Evolutionary conservation across 2,888 invertebrate species (phyloP).

Genomic region (Girardia tigrina): DNA sequence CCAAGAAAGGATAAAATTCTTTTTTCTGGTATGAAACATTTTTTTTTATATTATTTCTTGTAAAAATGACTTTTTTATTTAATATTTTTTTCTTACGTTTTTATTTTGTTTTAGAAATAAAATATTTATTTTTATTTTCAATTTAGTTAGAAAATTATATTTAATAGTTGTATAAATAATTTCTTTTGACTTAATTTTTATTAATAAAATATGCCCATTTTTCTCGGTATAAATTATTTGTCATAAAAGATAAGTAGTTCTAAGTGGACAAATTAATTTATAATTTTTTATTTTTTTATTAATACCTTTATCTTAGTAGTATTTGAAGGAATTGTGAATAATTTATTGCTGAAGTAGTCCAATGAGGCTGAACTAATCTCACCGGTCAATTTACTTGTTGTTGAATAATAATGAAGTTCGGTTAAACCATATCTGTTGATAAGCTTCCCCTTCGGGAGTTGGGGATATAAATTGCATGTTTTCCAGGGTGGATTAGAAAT

Average conservation of each 20-base stretch:
- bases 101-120: too few relatives aligned
- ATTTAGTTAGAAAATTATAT: too few relatives aligned
- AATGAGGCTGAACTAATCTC: slow-evolving; percentile 18
- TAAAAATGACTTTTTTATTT: too few relatives aligned
- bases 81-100: too few relatives aligned
- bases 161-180: too few relatives aligned
- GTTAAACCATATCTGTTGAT: slow-evolving; percentile 8
- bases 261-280: slow-evolving; percentile 2
- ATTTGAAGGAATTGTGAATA: slow-evolving; percentile 1
- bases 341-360: slow-evolving; percentile 6
- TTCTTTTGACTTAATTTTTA: neutral
- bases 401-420: slow-evolving; percentile 11
- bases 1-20: slow-evolving; percentile 32
- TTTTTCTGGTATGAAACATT: slow-evolving; percentile 24
- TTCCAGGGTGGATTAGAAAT: slow-evolving; percentile 13
- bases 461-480: neutral
- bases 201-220: neutral
- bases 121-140: too few relatives aligned
- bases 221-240: neutral
- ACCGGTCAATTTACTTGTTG: slow-evolving; percentile 16
- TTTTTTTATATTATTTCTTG: too few relatives aligned
- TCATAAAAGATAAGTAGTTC: neutral
- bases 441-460: slow-evolving; percentile 7
- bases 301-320: neutral
- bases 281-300: neutral